A percentile compares a stretch with the other conserved stretches of the same genome.
Evolutionary conservation across 2,888 invertebrate genomes (phyloP).

Genomic region (Suillia variegata): DNA sequence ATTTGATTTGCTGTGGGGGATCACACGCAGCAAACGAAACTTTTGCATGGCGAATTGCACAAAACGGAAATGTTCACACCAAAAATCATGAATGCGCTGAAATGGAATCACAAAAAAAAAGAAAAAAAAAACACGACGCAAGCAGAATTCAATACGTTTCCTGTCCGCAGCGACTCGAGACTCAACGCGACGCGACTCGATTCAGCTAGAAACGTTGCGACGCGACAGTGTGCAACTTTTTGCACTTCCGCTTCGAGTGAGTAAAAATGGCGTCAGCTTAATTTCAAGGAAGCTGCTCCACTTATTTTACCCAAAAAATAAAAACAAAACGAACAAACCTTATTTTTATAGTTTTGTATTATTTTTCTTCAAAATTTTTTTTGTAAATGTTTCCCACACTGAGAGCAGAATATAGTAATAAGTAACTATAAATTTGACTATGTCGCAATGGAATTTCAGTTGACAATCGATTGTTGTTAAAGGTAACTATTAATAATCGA

Average conservation of each 20-base stretch:
- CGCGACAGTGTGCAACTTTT: neutral
- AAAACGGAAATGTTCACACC: slow-evolving; percentile 1
- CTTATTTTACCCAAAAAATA: no score
- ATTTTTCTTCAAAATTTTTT: no score
- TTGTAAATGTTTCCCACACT: no score
- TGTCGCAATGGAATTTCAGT: no score
- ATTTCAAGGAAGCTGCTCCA: neutral
- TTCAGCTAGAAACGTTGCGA: neutral
- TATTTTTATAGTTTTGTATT: neutral
- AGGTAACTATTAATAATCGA: no score
- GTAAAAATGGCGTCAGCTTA: neutral
- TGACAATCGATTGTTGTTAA: no score
- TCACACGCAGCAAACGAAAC: no score
- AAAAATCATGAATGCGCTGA: neutral
- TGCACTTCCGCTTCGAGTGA: neutral
- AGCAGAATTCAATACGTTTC: slow-evolving; percentile 1
- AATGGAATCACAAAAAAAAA: neutral
- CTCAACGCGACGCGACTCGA: neutral
- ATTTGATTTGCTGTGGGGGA: no score
- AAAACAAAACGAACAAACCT: neutral
- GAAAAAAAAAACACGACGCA: no score
- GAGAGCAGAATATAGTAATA: no score
- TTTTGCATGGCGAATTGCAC: no score
- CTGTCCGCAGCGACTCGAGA: neutral
- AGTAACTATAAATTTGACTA: no score